phyloP scores from a whole-genome alignment of 2,113 vertebrate species.

The Columba livia region DNA sequence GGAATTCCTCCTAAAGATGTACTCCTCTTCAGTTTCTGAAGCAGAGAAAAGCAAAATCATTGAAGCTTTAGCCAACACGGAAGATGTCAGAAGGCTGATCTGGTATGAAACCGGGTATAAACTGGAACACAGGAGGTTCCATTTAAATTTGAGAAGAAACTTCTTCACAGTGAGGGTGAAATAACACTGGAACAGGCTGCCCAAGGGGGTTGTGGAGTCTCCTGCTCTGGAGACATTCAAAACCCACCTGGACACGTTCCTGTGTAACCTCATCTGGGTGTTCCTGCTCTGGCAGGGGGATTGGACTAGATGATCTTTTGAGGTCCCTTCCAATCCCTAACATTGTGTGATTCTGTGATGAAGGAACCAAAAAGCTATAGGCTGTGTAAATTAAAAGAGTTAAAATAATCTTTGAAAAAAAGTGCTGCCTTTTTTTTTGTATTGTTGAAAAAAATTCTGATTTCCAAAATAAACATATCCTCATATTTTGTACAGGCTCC shows the following conservation, averaged over 20 bases:
- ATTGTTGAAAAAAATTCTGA: not conserved
- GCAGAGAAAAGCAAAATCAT: conserved; percentile 88
- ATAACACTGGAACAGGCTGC: no score
- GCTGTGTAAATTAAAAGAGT: not conserved
- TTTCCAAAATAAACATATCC: not conserved
- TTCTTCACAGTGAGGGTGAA: no score
- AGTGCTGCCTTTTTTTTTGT: not conserved
- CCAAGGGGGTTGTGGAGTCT: no score
- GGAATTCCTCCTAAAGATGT: conserved; percentile 75
- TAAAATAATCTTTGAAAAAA: not conserved
- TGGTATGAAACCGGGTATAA: conserved; percentile 74
- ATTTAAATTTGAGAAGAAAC: no score
- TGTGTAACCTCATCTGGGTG: no score
- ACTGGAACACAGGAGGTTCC: no score
- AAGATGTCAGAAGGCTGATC: conserved; percentile 75
- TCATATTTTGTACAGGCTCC: not conserved
- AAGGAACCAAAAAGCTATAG: not conserved
- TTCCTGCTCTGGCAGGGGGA: no score
- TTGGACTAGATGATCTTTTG: no score
- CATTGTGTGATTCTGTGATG: no score
- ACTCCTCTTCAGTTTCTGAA: conserved; percentile 73
- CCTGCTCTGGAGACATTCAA: no score
- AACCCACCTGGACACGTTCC: no score
- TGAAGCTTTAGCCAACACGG: conserved; percentile 85
- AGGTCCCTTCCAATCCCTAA: no score